A percentile compares a stretch with the other conserved stretches of the same genome.
phyloP scores from a whole-genome alignment of 2,888 invertebrate genomes.

The Philhelius pedissequus region DNA sequence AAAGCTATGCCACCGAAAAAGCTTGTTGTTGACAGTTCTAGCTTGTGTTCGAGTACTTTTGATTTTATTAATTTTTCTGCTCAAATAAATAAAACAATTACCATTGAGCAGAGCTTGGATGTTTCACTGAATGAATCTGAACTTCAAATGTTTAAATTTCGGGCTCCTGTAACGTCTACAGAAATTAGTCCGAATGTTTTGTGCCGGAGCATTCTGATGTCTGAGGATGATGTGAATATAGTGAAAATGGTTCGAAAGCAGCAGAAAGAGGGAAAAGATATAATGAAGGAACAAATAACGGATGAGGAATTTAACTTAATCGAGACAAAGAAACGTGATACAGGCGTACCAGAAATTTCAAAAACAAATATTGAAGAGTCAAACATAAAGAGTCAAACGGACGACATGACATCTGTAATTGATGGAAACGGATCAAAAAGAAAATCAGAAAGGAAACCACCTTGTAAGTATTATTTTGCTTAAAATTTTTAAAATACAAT shows the following conservation, averaged over 20 bases:
- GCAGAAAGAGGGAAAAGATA: neutral
- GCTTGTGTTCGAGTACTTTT: constrained; percentile 43
- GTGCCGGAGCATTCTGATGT: constrained; percentile 38
- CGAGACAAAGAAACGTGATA: neutral
- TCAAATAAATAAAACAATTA: constrained; percentile 16
- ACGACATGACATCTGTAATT: neutral
- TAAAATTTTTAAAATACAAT: neutral
- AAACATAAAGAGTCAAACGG: neutral
- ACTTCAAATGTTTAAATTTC: constrained; percentile 49
- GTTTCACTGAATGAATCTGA: constrained; percentile 47
- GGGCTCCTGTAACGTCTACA: constrained; percentile 13
- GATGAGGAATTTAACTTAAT: neutral
- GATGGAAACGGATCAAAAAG: constrained; percentile 3
- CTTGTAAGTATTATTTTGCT: neutral
- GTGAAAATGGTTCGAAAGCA: constrained; percentile 10
- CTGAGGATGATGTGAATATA: constrained; percentile 29
- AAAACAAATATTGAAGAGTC: neutral
- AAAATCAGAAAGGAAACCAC: neutral
- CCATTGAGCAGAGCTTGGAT: constrained; percentile 49
- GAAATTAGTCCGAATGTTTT: constrained; percentile 31
- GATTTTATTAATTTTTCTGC: constrained; percentile 55
- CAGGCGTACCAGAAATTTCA: neutral
- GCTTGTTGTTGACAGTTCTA: neutral
- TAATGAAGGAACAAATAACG: neutral
- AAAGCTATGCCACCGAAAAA: neutral